Evolutionary conservation across 2,888 invertebrate genomes (phyloP), one percentile per base, ranked within the genome.

Genomic region (Noctua janthe): DNA sequence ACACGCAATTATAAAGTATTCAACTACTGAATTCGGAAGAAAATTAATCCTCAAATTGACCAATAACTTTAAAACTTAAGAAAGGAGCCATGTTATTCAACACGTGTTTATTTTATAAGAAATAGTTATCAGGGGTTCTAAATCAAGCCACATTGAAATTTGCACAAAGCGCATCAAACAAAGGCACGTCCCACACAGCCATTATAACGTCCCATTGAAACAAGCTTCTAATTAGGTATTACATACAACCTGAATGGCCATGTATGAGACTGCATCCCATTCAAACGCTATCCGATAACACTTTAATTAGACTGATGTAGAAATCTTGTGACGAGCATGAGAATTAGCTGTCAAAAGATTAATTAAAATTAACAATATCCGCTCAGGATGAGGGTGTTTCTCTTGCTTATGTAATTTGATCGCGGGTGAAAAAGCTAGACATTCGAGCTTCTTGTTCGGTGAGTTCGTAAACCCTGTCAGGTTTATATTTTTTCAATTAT

Each of bases 201-300:
- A 91, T 90, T 94, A 92, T 94, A 96, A 95, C 93, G 94, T 93
- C 91, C 94, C 94, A 96, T 95, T 95, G 92, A 95, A 94, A 84
- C 85, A 93, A 86, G 78, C 66, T 89, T 92, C 93, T 95, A 95
- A 96, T 95, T 95, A 95, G 92, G 89, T 90, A 94, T 93, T 93
- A 93, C 92, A 92, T 90, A 91, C 89, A 93, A 87, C 90, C 91
- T 93, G 92, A 94, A 93, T 93, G 92, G 89, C 88, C 86, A 83
- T 90, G 91, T 94, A 93, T 94, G 94, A 94, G 94, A 94, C 93
- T 92, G 90, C 91, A 84, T 90, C 88, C 94, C 91, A 96, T 96
- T 95, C 93, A 96, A 94, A 94, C 87, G 92, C 88, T 94, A 94
- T 94, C 94, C 87, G 95, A 95, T 95, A 91, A 92, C 90, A 93